Evolutionary conservation across 2,113 vertebrate species (phyloP).

Genomic region (Pandion haliaetus): DNA sequence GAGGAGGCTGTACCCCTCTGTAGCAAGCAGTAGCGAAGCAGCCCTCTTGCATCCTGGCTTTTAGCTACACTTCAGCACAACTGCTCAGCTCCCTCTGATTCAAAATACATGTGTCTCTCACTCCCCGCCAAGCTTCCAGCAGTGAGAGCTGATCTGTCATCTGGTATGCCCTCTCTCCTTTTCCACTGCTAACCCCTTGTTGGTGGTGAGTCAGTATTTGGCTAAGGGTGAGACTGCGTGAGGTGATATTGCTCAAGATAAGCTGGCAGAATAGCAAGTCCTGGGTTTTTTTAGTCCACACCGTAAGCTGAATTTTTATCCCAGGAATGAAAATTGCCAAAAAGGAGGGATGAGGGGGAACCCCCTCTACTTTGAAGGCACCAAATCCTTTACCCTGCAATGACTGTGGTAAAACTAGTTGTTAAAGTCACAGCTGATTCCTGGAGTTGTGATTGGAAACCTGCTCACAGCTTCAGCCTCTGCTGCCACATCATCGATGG

Average conservation of each 20-base stretch:
- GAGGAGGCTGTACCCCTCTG: background rate
- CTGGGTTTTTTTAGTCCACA: background rate
- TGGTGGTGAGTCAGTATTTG: slow-evolving; percentile 66
- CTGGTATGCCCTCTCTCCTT: background rate
- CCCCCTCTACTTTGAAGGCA: background rate
- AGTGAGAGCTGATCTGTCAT: background rate
- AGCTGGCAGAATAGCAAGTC: background rate
- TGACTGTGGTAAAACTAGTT: background rate
- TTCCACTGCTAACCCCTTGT: background rate
- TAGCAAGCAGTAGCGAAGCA: background rate
- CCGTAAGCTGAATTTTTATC: background rate
- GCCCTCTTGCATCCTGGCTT: background rate
- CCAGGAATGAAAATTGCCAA: background rate
- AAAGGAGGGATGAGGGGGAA: fast-evolving
- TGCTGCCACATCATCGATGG: background rate
- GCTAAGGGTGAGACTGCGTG: slow-evolving; percentile 46
- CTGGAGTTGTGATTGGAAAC: background rate
- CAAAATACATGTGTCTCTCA: background rate
- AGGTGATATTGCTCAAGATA: slow-evolving; percentile 52
- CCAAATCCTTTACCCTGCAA: background rate
- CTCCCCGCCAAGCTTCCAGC: background rate
- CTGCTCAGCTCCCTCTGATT: background rate
- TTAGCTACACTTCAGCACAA: background rate
- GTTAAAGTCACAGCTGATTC: background rate
- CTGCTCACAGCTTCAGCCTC: background rate